phyloP scores from a whole-genome alignment of 2,113 vertebrate genomes.

The Ellobius talpinus region DNA sequence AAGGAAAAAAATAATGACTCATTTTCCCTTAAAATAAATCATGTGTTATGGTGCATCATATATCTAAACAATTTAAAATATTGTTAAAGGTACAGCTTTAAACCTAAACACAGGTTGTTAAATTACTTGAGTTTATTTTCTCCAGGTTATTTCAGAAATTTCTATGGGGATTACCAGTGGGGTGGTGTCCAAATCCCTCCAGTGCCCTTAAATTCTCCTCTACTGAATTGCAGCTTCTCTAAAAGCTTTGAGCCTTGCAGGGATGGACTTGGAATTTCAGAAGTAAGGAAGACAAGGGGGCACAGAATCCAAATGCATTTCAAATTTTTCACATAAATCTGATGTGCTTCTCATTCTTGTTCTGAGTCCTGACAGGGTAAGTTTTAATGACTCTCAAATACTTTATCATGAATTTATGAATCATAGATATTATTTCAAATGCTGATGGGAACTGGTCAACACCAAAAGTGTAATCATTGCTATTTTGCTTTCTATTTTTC shows the following conservation, averaged over 20 bases:
- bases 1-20: too few species aligned
- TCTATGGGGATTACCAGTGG: not conserved
- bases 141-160: not conserved
- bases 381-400: not conserved
- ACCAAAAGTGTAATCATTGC: not conserved
- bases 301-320: not conserved
- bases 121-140: not conserved
- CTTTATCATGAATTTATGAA: not conserved
- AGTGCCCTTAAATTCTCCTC: not conserved
- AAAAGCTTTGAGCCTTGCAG: fast-evolving
- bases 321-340: not conserved
- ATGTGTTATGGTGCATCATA: not conserved
- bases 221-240: not conserved
- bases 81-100: not conserved
- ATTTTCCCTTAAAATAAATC: not conserved
- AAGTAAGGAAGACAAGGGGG: not conserved
- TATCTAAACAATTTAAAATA: not conserved
- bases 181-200: not conserved
- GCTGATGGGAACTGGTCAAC: not conserved
- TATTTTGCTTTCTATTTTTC: not conserved
- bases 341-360: not conserved
- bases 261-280: fast-evolving
- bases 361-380: not conserved
- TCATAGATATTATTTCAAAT: not conserved
- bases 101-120: not conserved